Evolutionary conservation across 1,140 invertebrate genomes (phyloP), one percentile per base, ranked within the genome.

Genomic region (Plodia interpunctella): DNA sequence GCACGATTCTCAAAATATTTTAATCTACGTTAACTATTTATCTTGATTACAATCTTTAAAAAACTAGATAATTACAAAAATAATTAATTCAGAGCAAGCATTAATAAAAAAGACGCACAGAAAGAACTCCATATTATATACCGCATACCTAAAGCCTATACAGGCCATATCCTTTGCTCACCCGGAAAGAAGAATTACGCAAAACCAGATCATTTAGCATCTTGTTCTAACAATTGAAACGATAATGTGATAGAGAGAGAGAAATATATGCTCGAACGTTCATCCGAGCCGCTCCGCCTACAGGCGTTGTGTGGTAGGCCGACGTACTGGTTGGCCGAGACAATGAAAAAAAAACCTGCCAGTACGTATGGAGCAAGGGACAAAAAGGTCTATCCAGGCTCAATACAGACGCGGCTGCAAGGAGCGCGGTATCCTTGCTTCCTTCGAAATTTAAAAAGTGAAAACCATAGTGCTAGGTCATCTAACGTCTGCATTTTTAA

Each of bases 281-380:
- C 51, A 9, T 20, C 21, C 19, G 9, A 19, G 21, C 51, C 51
- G 63, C 72, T 59, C 66, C 72, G 72, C 72, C 72, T 68, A 74
- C 70, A 57, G 62, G 66, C 66, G 55, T 60, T 50, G 53, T 66
- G 32, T 66, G 49, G 63, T 65, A 65, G 63, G 63, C 63, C 59
- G 63, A 25, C 30, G 51, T 53, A 20, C 64, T 63, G 68, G 68
- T 68, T 74, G 70, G 70, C 32, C 49, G 63, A 66, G 62, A 70
- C 70, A 72, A 70, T 67, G 60, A 50, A 60, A 68, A 71, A 71
- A 74, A 74, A 71, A 69, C 15, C 56, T 52, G 60, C 50, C 61
- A 66, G 58, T 63, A 50, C 51, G 65, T 66, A 49, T 44, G 57
- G 51, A 10, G 58, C 61, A 65, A 67, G 66, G 68, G 66, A 75